Conservation (phyloP, 2,797 vertebrate species). For the Alfaro cultratus region DNA sequence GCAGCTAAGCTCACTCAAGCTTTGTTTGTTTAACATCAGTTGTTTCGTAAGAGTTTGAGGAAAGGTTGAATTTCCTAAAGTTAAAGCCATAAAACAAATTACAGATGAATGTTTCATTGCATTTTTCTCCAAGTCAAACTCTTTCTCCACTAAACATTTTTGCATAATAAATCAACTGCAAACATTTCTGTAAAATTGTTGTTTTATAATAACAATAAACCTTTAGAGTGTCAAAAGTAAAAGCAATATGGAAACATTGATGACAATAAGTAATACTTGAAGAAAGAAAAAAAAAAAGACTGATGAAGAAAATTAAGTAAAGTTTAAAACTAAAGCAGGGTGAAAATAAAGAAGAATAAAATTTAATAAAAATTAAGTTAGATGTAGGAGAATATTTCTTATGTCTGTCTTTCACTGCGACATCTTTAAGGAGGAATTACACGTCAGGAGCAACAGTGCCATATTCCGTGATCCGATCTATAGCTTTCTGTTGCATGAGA, state of each 20-base stretch:
- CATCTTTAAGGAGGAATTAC: conserved; percentile 22
- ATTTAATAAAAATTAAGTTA: neutral
- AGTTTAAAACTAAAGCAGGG: neutral
- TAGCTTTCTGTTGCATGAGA: conserved; percentile 71
- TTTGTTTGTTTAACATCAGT: neutral
- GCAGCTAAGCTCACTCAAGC: neutral
- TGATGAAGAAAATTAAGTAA: neutral
- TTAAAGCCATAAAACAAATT: neutral
- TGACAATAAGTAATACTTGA: neutral
- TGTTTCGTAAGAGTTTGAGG: neutral
- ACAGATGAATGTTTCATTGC: neutral
- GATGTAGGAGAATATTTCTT: conserved; percentile 9
- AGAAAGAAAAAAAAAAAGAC: neutral
- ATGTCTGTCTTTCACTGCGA: conserved; percentile 23
- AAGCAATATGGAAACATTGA: neutral
- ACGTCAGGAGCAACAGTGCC: conserved; percentile 35
- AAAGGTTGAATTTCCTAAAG: neutral
- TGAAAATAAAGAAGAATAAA: neutral
- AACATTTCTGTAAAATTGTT: neutral
- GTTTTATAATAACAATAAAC: neutral
- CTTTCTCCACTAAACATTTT: neutral
- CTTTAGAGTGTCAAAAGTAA: neutral
- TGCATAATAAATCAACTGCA: neutral
- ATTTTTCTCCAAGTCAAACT: neutral
- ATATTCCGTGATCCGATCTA: conserved; percentile 58